Evolutionary conservation across 30 jellyfish, hydroid and myxozoan species (phyloP).

Genomic region (Rhopilema esculentum): DNA sequence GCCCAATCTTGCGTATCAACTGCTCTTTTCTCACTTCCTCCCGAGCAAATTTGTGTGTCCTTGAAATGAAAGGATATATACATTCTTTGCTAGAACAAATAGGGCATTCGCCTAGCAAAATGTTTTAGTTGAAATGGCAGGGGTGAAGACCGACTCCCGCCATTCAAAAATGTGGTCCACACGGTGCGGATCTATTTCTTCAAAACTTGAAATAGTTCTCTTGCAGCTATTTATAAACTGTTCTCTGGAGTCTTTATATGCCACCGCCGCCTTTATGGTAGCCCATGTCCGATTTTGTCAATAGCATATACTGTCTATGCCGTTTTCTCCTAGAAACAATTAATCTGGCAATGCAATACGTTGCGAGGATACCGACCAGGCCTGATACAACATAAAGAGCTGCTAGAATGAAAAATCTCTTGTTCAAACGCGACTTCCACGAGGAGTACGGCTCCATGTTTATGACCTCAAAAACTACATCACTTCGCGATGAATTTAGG

Average conservation of each 20-base stretch:
- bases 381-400: constrained; percentile 74
- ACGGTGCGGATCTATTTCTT: neutral
- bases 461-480: constrained; percentile 89
- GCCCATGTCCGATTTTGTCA: constrained; percentile 94
- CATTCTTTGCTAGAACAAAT: too few species aligned
- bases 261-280: constrained; percentile 98
- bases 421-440: constrained; percentile 47
- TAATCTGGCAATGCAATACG: constrained; percentile 80
- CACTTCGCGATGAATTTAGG: constrained; percentile 55
- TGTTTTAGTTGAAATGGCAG: too few species aligned
- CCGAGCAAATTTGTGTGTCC: too few species aligned
- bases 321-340: constrained; percentile 72
- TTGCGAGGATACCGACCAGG: constrained; percentile 70
- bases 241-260: constrained; percentile 19
- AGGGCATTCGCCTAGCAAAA: too few species aligned
- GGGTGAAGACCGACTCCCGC: too few species aligned
- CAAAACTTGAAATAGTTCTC: neutral
- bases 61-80: too few species aligned
- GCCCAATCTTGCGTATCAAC: too few species aligned
- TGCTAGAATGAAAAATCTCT: constrained; percentile 67
- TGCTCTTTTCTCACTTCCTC: too few species aligned
- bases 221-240: neutral
- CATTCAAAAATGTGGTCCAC: neutral
- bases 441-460: constrained; percentile 77
- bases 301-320: constrained; percentile 85